Evolutionary conservation across 2,888 invertebrate genomes (phyloP), one percentile per base, ranked within the genome.

Genomic region (Troglohyphantes excavatus): DNA sequence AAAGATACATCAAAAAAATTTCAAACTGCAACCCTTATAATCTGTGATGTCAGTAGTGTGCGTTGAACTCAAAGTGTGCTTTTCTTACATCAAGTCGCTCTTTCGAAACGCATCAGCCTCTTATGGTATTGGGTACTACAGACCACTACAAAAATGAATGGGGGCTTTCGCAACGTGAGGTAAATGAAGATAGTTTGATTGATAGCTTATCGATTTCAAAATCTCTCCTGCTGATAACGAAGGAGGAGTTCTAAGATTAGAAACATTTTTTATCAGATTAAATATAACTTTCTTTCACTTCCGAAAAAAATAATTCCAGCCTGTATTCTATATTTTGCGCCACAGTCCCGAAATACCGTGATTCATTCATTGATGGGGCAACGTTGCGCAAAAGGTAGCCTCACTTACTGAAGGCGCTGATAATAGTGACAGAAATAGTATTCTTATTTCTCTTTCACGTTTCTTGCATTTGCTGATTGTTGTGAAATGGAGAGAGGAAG

Each of bases 201-300:
- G n/a, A n/a, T 53, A 53, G 5, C n/a, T 53, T 53, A 53, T 53
- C 53, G 2, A 11, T 53, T 53, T n/a, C n/a, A 53, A 53, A 53
- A 53, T 53, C 13, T 53, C n/a, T 53, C 53, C n/a, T 39, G 5
- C 53, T 53, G 53, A 53, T 53, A 53, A 53, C 5, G 13, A 39
- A 11, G 1, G 39, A 53, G 53, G 53, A 17, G 53, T 1, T 13
- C 53, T 2, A 53, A 53, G 53, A 53, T 53, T 53, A 53, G 53
- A 53, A 53, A 53, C 53, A 53, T 53, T 53, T 33, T 33, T 53
- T 53, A 53, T 53, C 53, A n/a, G 53, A 53, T 53, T 53, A 53
- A 53, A 53, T 53, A 53, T 53, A 53, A 53, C 53, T 53, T 11
- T 53, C 17, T n/a, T 5, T n/a, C n/a, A 53, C 53, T 53, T 53